Base-by-base conservation (phyloP, 2,113 vertebrate species). In the Callionymus lyra region DNA sequence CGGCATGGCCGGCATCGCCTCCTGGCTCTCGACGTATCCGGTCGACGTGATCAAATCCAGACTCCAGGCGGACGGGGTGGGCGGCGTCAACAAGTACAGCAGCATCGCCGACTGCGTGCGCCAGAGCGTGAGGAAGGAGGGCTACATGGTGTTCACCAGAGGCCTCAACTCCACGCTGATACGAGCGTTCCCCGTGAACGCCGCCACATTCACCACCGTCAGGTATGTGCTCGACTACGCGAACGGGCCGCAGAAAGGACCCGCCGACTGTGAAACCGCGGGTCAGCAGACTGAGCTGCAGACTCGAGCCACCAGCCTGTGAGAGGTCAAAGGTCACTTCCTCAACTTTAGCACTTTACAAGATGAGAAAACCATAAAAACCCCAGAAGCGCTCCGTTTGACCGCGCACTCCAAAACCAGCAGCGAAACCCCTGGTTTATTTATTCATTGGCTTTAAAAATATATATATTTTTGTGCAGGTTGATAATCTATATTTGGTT, bases 11-110 rank as follows among this genome's bases (percentile, higher is more conserved):
- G 95, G 95, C 31, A 93, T 96, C 0, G 76, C 84, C 12, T 97
- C 91, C 13, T 99, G 95, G 94, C 77, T 96, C 9, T 97, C 91
- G 2, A 98, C 93, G 34, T 99, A 97, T 16, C 95, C 95, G 0
- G 61, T 90, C 57, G 95, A 98, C 9, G 95, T 99, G 68, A 90
- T 99, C 55, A 99, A 99, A 46, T 98, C 95, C 0, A 85, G 94
- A 16, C 82, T 98, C 1, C 95, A 99, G 73, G 94, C 94, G 0
- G 95, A 99, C 0, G 95, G 94, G 0, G 79, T 94, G 0, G 90
- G 89, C 0, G 92, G 93, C 0, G 53, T 87, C 43, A 70, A 84
- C 1, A 85, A 86, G 17, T 99, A 99, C 83, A 82, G 33, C 0
- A 77, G 95, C 58, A 93, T 98, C 12, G 51, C 85, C 0, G 94